Evolutionary conservation across 2,113 vertebrate genomes (phyloP).

Genomic region (Toxotes jaculatrix): DNA sequence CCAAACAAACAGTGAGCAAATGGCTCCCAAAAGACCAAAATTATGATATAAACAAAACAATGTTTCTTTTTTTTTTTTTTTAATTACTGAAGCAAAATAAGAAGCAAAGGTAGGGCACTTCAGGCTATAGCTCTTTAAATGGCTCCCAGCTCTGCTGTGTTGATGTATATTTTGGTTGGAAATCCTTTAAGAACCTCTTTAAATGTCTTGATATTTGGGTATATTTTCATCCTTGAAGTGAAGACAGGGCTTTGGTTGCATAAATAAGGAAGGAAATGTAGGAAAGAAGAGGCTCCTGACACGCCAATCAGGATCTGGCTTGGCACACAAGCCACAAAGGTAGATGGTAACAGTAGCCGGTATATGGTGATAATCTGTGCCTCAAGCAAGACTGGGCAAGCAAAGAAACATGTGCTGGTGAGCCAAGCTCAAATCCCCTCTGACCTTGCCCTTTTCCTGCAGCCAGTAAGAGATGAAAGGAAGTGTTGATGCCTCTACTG

Average conservation of each 20-base stretch:
- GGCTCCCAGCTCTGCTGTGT: conserved; percentile 28
- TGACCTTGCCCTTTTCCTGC: conserved; percentile 78
- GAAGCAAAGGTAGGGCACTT: conserved; percentile 37
- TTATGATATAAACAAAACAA: conserved; percentile 12
- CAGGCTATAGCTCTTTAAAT: conserved; percentile 43
- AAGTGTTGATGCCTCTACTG: conserved; percentile 70
- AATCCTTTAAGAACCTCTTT: conserved; percentile 56
- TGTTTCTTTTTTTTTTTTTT: neutral
- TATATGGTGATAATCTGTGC: conserved; percentile 77
- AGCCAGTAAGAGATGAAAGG: conserved; percentile 71
- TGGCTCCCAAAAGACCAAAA: conserved; percentile 26
- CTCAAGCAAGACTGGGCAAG: conserved; percentile 76
- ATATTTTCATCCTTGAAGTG: conserved; percentile 48
- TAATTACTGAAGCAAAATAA: conserved; percentile 24
- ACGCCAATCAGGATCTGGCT: conserved; percentile 58
- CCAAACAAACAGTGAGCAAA: conserved; percentile 40
- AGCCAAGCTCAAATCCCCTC: conserved; percentile 79
- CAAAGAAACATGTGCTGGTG: conserved; percentile 75
- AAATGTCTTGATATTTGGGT: conserved; percentile 50
- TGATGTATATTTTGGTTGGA: conserved; percentile 45
- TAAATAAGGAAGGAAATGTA: conserved; percentile 42
- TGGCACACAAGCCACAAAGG: conserved; percentile 61
- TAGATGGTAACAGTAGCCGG: conserved; percentile 74
- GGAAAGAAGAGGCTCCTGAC: conserved; percentile 37
- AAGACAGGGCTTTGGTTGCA: conserved; percentile 44